Percentiles rank a stretch among this genome's conserved stretches.
These are phyloP conservation scores for Narcine bancroftii DNA, from an alignment of 2,113 vertebrate species.

Conservation along the genomic window DNA sequence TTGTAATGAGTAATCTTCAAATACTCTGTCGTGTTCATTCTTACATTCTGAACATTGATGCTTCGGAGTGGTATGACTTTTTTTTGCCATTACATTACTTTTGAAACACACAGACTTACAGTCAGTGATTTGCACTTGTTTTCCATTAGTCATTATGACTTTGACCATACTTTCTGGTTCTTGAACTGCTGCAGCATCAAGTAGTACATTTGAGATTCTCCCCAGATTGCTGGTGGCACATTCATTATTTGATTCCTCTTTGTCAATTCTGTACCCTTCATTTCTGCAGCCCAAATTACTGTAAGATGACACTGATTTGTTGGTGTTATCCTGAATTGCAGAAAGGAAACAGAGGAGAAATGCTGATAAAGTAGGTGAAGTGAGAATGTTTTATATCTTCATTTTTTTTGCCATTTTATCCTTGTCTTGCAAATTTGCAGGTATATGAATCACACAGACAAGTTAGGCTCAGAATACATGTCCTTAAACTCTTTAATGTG, in stretches of 20 bases:
- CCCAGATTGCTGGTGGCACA: neutral
- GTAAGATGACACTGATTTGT: constrained; percentile 41
- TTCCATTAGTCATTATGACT: constrained; percentile 37
- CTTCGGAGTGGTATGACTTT: neutral
- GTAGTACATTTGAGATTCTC: constrained; percentile 34
- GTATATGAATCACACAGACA: neutral
- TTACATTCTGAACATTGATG: neutral
- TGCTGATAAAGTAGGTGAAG: neutral
- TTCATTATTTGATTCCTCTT: constrained; percentile 43
- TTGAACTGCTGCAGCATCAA: constrained; percentile 18
- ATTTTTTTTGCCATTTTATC: neutral
- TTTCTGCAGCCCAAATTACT: constrained; percentile 48
- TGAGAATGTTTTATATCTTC: neutral
- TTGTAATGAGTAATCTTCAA: neutral
- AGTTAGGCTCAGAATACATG: neutral
- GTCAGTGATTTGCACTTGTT: neutral
- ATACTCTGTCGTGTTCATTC: neutral
- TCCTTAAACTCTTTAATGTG: neutral
- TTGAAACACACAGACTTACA: constrained; percentile 35
- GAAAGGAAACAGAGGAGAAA: constrained; percentile 37
- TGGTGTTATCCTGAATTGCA: constrained; percentile 50
- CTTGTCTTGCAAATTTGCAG: neutral
- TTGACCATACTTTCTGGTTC: constrained; percentile 30
- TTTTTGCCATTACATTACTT: constrained; percentile 1
- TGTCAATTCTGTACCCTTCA: constrained; percentile 49